Evolutionary conservation across 2,113 vertebrate genomes (phyloP).

Genomic region (Rhipidura dahli): DNA sequence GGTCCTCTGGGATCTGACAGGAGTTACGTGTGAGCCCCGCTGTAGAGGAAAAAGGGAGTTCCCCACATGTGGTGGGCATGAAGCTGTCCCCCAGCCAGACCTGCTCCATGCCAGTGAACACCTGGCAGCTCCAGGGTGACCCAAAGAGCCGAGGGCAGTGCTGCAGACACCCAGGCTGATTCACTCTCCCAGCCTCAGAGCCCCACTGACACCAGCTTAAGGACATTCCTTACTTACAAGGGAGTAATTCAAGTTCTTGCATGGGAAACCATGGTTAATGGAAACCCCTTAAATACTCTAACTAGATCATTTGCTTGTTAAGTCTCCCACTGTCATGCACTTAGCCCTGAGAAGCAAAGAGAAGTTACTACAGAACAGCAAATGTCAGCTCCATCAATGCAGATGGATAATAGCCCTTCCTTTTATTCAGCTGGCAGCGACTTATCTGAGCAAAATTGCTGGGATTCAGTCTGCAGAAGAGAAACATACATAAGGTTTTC

Average conservation of each 20-base stretch:
- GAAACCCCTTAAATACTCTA: background rate
- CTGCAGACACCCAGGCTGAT: background rate
- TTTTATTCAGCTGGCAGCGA: background rate
- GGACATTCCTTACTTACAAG: background rate
- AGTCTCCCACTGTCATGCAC: background rate
- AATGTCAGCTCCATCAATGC: background rate
- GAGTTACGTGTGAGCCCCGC: background rate
- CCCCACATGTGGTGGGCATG: accelerated
- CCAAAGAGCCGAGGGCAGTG: background rate
- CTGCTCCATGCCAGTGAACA: accelerated
- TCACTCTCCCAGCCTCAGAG: background rate
- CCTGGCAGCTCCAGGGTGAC: accelerated
- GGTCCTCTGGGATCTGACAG: background rate
- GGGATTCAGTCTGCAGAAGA: background rate
- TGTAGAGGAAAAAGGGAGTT: background rate
- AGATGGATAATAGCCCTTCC: background rate
- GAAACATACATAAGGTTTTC: background rate
- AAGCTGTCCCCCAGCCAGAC: background rate
- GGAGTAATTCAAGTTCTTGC: background rate
- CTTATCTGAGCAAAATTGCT: background rate
- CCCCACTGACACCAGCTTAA: background rate
- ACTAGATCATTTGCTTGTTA: background rate
- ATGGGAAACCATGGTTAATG: background rate
- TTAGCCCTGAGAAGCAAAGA: background rate
- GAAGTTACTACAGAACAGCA: background rate